Percentiles rank a stretch among this genome's conserved stretches.
These are phyloP conservation scores for Geococcyx californianus DNA, from an alignment of 2,113 vertebrate genomes.

Conservation along the genomic window DNA sequence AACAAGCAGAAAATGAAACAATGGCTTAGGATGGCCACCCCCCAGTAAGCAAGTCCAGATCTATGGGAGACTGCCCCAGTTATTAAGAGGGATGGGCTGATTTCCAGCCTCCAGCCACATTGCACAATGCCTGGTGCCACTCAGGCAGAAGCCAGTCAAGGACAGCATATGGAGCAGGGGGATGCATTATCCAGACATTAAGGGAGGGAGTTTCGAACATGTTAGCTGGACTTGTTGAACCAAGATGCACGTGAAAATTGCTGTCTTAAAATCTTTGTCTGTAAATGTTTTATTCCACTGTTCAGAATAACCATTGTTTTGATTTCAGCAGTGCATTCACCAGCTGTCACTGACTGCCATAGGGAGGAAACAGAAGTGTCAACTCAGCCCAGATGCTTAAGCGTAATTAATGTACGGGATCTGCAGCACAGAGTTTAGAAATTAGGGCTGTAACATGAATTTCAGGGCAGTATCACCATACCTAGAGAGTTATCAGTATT, in stretches of 20 bases:
- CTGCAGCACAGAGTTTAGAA: background rate
- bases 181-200: fast-evolving
- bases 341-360: background rate
- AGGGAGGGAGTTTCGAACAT: fast-evolving
- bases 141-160: background rate
- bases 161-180: fast-evolving
- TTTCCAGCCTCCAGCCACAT: background rate
- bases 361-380: background rate
- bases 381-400: background rate
- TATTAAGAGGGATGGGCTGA: background rate
- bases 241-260: background rate
- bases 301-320: background rate
- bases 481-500: background rate
- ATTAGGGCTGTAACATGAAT: background rate
- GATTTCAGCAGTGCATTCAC: background rate
- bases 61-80: background rate
- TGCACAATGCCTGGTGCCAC: background rate
- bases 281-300: background rate
- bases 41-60: background rate
- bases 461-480: fast-evolving
- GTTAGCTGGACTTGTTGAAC: background rate
- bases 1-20: background rate
- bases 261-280: background rate
- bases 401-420: background rate
- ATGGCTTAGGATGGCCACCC: background rate